Evolutionary conservation across 2,797 vertebrate genomes (phyloP).

Genomic region (Orestias chungarensis): DNA sequence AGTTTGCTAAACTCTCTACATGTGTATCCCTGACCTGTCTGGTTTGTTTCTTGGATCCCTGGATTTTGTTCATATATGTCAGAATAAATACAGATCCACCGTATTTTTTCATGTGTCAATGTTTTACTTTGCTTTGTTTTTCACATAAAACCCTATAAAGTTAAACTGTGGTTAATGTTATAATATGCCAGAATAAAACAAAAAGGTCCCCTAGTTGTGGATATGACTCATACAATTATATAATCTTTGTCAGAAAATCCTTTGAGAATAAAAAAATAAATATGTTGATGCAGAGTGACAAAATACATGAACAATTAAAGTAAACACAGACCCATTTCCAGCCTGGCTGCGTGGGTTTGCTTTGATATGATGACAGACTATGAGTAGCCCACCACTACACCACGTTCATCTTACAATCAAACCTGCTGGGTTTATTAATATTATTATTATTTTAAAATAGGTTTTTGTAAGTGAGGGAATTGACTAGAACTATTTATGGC

Average conservation of each 20-base stretch:
- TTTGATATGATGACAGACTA: background rate
- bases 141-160: background rate
- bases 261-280: background rate
- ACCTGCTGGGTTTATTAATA: background rate
- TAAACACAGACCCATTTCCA: background rate
- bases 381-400: background rate
- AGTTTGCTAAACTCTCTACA: background rate
- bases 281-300: background rate
- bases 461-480: background rate
- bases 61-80: background rate
- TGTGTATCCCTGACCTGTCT: background rate
- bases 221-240: background rate
- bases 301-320: constrained; percentile 2
- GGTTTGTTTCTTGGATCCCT: background rate
- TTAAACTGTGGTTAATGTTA: no score
- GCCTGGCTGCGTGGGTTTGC: background rate
- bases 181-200: background rate
- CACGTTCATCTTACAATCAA: background rate
- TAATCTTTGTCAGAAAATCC: background rate
- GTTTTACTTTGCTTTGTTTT: background rate
- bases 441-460: background rate
- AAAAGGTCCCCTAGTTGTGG: background rate
- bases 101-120: no score
- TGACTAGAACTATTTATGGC: background rate
- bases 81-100: no score